phyloP scores from a whole-genome alignment of 2,113 vertebrate species.

The Sylvicapra grimmia region DNA sequence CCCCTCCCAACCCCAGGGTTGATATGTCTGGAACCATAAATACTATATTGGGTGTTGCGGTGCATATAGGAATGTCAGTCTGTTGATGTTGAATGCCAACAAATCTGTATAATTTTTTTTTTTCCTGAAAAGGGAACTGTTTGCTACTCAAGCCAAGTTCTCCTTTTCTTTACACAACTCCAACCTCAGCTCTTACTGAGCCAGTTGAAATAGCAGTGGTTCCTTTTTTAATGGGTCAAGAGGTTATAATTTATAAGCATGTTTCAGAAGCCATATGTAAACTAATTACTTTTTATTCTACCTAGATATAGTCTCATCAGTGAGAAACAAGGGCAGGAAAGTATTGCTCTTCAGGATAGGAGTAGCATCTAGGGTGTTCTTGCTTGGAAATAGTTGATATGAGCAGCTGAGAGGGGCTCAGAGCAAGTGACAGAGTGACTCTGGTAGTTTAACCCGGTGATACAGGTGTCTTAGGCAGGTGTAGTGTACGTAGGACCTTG shows the following conservation, averaged over 20 bases:
- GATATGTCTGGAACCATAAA: background rate
- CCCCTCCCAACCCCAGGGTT: background rate
- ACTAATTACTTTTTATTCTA: conserved; percentile 34
- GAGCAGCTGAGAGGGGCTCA: background rate
- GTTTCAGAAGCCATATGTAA: conserved; percentile 12
- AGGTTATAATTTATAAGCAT: background rate
- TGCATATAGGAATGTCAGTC: background rate
- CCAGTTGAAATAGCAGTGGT: background rate
- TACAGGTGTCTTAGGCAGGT: background rate
- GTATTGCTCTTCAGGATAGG: background rate
- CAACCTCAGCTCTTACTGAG: background rate
- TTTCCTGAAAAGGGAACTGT: background rate
- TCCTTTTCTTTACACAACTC: background rate
- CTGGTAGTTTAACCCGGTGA: background rate
- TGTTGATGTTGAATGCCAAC: background rate
- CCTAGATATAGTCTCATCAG: background rate
- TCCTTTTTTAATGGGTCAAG: background rate
- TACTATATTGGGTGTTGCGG: background rate
- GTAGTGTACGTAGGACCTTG: background rate
- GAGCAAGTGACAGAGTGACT: background rate
- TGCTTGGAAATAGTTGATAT: background rate
- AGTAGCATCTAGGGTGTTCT: background rate
- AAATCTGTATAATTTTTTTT: background rate
- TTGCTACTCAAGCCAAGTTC: background rate
- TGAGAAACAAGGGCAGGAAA: background rate